Conservation (phyloP, 2,888 invertebrate genomes). For the Mythimna lalbum region DNA sequence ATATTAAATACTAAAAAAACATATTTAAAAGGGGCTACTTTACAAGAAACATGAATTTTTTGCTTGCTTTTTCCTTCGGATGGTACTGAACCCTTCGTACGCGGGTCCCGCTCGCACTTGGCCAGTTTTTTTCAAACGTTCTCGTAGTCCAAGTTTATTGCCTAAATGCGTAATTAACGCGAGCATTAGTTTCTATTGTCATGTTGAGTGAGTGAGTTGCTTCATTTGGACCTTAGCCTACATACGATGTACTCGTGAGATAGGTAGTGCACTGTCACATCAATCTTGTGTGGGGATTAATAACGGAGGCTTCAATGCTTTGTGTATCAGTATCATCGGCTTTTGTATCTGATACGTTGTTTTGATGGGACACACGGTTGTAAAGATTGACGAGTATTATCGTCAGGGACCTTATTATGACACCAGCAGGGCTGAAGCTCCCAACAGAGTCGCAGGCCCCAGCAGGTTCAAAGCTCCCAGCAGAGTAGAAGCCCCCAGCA, state of each 20-base stretch:
- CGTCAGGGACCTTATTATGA: too few species aligned
- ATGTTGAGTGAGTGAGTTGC: slow-evolving; percentile 66
- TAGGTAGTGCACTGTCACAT: slow-evolving; percentile 80
- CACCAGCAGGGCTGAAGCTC: too few species aligned
- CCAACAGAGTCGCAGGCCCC: too few species aligned
- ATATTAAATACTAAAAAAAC: too few species aligned
- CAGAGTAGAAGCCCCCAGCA: too few species aligned
- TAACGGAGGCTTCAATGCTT: slow-evolving; percentile 80
- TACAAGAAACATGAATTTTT: too few species aligned
- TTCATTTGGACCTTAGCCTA: slow-evolving; percentile 79
- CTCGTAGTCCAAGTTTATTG: slow-evolving; percentile 31
- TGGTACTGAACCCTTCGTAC: too few species aligned
- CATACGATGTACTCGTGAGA: slow-evolving; percentile 67
- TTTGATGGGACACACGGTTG: slow-evolving; percentile 71
- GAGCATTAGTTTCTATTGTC: slow-evolving; percentile 72
- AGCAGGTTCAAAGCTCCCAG: too few species aligned
- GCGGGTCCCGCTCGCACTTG: too few species aligned
- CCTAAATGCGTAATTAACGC: slow-evolving; percentile 68
- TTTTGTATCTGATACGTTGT: slow-evolving; percentile 80
- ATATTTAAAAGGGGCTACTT: too few species aligned
- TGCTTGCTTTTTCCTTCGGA: too few species aligned
- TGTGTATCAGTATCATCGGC: slow-evolving; percentile 82
- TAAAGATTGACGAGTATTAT: slow-evolving; percentile 17
- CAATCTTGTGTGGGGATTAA: slow-evolving; percentile 84
- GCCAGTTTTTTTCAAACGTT: too few species aligned